Percentiles rank a stretch among this genome's conserved stretches.
These are phyloP conservation scores for Colius striatus DNA, from an alignment of 2,113 vertebrate species.

Conservation along the genomic window DNA sequence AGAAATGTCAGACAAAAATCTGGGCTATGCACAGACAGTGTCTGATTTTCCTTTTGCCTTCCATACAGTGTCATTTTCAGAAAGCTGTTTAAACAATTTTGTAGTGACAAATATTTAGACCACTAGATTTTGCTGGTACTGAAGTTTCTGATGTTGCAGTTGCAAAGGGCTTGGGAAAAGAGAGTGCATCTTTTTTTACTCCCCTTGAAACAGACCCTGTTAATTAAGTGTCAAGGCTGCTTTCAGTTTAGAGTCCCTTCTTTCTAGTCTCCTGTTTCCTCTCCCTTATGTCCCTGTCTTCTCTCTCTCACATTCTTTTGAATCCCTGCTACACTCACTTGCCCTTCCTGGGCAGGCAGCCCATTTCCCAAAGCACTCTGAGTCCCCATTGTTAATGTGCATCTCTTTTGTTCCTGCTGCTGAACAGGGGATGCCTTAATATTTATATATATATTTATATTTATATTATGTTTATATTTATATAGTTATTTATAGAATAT, in stretches of 20 bases:
- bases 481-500: too few relatives aligned
- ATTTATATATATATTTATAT: not conserved
- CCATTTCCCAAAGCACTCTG: not conserved
- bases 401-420: not conserved
- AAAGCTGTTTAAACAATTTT: not conserved
- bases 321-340: not conserved
- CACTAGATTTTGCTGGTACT: slow-evolving; percentile 25
- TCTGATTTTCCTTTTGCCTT: not conserved
- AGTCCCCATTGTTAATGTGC: not conserved
- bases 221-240: slow-evolving; percentile 56
- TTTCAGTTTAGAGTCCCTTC: not conserved
- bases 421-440: rapidly evolving
- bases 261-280: slow-evolving; percentile 44
- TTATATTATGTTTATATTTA: too few relatives aligned
- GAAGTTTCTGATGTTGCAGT: slow-evolving; percentile 7
- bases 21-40: not conserved
- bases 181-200: not conserved
- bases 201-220: not conserved
- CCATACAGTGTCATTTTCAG: not conserved
- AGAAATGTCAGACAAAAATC: not conserved
- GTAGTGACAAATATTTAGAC: slow-evolving; percentile 9
- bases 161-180: not conserved
- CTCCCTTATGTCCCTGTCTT: not conserved
- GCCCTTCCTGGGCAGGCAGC: not conserved
- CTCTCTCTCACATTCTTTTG: not conserved